Base-by-base conservation (phyloP, 1,140 invertebrate genomes). In the Conus ventricosus region DNA sequence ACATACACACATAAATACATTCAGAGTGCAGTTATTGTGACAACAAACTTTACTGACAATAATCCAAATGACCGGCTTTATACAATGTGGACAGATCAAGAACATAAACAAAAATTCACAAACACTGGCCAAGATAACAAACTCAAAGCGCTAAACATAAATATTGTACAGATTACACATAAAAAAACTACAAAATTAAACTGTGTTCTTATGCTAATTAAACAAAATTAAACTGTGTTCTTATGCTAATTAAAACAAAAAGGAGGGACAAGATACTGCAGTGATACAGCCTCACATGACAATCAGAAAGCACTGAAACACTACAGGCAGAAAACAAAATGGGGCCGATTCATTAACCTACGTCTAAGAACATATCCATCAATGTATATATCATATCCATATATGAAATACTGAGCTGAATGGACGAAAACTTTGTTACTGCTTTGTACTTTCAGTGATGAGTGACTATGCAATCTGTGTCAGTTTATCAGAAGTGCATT, bases 41-140 rank as follows among this genome's bases (percentile, higher is more conserved):
- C 85, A 87, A 87, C 84, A 87, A 78, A 87, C 39, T 87, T 87
- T 87, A 78, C 71, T 78, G 54, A 75, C 71, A 76, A 87, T 75
- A 87, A 87, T 27, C 75, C 75, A 57, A 57, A 55, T 76, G 85
- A 87, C 85, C 85, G 80, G 85, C 75, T 87, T 86, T 78, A 57
- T 87, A 87, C 85, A 87, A 87, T 87, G 75, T 71, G 39, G 84
- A 87, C 85, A 87, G 39, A 57, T 78, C 85, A 78, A 57, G 76
- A 87, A 87, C 85, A 87, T 71, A 87, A 87, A 75, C 7, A 51
- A 60, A 84, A 39, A 84, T 27, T 27, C 55, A 85, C 63, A 75
- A 27, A 75, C 71, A 87, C 85, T 87, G 85, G 75, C 85, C 85
- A 80, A 78, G 27, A 67, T 13, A 8, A 54, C 53, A 87, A 87